These are phyloP conservation scores for Lytechinus variegatus DNA, from an alignment of 35 echinoderm and acorn worm genomes.

Conservation along the genomic window DNA sequence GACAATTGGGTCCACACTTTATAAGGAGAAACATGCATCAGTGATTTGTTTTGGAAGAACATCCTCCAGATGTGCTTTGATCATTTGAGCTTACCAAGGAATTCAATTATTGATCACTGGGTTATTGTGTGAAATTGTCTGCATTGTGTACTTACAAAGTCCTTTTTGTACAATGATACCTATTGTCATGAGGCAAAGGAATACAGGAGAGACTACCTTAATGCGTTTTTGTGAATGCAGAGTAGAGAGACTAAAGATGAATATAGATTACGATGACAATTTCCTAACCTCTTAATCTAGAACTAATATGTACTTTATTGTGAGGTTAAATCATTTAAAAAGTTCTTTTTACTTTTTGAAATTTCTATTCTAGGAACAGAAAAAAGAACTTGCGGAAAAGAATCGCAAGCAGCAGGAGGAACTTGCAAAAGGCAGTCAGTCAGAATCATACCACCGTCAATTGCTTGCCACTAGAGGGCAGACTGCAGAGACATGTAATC, in stretches of 20 bases:
- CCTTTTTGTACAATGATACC: background rate
- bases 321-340: background rate
- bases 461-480: background rate
- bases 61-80: too few species aligned
- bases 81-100: background rate
- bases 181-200: background rate
- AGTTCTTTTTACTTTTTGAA: background rate
- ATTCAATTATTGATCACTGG: background rate
- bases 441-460: constrained; percentile 19
- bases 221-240: background rate
- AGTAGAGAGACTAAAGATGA: background rate
- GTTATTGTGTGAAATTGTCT: background rate
- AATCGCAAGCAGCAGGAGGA: background rate
- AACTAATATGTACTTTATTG: background rate
- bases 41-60: too few species aligned
- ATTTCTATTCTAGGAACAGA: background rate
- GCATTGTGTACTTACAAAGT: background rate
- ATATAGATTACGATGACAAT: too few species aligned
- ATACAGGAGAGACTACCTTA: too few species aligned
- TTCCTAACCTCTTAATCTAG: too few species aligned
- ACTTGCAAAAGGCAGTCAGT: constrained; percentile 5
- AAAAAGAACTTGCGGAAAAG: constrained; percentile 30
- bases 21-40: too few species aligned
- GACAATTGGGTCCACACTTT: too few species aligned
- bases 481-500: background rate